Conservation (phyloP, 2,797 vertebrate species). For the Pelodytes ibericus region DNA sequence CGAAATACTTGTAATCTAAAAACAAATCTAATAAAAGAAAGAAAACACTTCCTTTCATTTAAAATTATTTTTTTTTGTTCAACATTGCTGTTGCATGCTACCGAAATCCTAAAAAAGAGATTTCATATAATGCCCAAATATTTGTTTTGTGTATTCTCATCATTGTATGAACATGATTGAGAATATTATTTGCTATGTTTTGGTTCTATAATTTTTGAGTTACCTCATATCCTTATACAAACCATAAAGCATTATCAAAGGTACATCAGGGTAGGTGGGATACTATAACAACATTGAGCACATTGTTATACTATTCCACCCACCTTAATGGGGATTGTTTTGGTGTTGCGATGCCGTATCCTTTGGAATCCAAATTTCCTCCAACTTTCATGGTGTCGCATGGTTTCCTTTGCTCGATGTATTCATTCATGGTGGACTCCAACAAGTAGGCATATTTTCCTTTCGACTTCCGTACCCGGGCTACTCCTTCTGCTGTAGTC, state of each 20-base stretch:
- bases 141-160: conserved; percentile 64
- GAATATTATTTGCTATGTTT: conserved; percentile 50
- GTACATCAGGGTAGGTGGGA: conserved; percentile 99
- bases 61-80: conserved; percentile 64
- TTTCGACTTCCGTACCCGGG: conserved; percentile 96
- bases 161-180: conserved; percentile 62
- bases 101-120: conserved; percentile 62
- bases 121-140: conserved; percentile 66
- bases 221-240: conserved; percentile 96
- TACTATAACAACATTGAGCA: conserved; percentile 99
- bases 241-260: conserved; percentile 97
- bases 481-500: conserved; percentile 96
- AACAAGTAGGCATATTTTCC: conserved; percentile 98
- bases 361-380: conserved; percentile 99
- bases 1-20: conserved; percentile 65
- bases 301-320: conserved; percentile 99
- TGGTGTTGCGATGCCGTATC: conserved; percentile 98
- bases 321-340: conserved; percentile 99
- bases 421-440: conserved; percentile 99
- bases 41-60: conserved; percentile 61
- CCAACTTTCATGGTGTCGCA: conserved; percentile 99
- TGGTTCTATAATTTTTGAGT: conserved; percentile 63
- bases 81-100: conserved; percentile 60
- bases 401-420: conserved; percentile 98
- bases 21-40: conserved; percentile 68